A percentile compares a stretch with the other conserved stretches of the same genome.
phyloP scores from a whole-genome alignment of 2,113 vertebrate genomes.

The Panthera tigris region DNA sequence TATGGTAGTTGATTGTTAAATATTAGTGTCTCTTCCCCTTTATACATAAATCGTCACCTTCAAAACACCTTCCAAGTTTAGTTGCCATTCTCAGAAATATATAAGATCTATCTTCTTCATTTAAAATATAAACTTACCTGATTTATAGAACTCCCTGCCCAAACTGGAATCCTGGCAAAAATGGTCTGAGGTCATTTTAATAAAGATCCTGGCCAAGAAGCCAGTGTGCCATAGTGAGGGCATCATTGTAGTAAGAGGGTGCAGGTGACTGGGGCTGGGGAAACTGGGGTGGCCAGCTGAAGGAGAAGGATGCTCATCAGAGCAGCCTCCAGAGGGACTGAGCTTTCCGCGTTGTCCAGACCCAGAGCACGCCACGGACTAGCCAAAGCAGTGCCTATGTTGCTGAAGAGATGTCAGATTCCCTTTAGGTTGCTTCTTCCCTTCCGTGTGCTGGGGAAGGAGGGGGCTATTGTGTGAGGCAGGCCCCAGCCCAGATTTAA shows the following conservation, averaged over 20 bases:
- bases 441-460: not conserved
- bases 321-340: not conserved
- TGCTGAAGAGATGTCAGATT: not conserved
- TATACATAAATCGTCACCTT: not conserved
- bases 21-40: not conserved
- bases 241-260: not conserved
- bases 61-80: not conserved
- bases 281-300: not conserved
- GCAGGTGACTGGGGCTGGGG: no score
- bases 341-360: not conserved
- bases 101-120: not conserved
- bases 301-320: not conserved
- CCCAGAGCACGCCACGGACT: fast-evolving
- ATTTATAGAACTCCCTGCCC: not conserved
- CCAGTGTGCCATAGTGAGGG: not conserved
- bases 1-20: not conserved
- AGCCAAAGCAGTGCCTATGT: not conserved
- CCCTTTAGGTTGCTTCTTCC: not conserved
- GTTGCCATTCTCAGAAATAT: not conserved
- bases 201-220: not conserved
- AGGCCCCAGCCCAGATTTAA: not conserved
- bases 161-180: not conserved
- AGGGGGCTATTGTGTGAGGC: not conserved
- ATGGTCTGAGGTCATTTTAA: not conserved
- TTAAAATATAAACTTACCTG: not conserved